Conservation (phyloP, 2,113 vertebrate species). For the Camelus dromedarius region DNA sequence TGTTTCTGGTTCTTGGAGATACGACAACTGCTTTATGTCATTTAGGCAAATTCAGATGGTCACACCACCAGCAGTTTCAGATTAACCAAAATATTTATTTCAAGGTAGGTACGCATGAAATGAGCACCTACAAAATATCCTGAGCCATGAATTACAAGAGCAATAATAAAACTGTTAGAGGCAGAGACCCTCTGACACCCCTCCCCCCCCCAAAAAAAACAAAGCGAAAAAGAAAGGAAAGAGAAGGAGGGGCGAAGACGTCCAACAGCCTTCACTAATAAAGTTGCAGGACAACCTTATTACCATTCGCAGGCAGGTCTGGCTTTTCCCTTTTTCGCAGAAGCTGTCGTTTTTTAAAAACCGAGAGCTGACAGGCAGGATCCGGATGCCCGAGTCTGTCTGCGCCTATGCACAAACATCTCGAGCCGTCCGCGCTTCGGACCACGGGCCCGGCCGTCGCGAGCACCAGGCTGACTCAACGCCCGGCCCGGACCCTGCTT, state of each 20-base stretch:
- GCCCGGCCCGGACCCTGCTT: background rate
- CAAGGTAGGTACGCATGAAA: background rate
- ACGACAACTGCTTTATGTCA: background rate
- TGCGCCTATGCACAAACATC: background rate
- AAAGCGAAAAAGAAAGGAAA: background rate
- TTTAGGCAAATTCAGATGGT: background rate
- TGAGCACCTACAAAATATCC: background rate
- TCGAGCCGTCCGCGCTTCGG: background rate
- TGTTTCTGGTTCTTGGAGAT: background rate
- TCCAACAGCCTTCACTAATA: background rate
- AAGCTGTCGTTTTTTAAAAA: background rate
- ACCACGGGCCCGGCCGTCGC: background rate
- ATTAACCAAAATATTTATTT: background rate
- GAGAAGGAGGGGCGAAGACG: background rate
- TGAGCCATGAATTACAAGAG: fast-evolving
- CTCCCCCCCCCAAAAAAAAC: background rate
- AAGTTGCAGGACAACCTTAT: background rate
- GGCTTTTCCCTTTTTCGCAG: background rate
- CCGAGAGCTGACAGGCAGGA: background rate
- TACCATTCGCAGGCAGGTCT: fast-evolving
- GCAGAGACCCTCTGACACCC: background rate
- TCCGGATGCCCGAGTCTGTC: background rate
- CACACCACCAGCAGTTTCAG: slow-evolving; percentile 65
- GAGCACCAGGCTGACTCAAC: background rate
- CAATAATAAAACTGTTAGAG: background rate